Percentiles rank a stretch among this genome's conserved stretches.
These are phyloP conservation scores for Hoplias malabaricus DNA, from an alignment of 2,113 vertebrate genomes.

Conservation along the genomic window DNA sequence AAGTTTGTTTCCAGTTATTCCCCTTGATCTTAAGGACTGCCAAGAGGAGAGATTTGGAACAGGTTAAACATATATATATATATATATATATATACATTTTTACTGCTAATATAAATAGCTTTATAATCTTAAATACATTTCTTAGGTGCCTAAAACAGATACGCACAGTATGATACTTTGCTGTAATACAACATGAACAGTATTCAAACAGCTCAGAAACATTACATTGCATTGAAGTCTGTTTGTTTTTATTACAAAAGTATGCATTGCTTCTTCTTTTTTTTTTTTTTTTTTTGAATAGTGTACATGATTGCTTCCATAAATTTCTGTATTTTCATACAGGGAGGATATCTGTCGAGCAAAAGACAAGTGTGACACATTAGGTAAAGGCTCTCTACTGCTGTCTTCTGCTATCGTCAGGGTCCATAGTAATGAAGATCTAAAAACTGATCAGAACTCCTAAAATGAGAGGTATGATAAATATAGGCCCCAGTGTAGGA, in stretches of 20 bases:
- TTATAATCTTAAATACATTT: too few relatives aligned
- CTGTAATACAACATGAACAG: background rate
- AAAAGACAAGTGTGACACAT: conserved; percentile 94
- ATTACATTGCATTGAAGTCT: background rate
- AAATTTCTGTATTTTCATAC: conserved; percentile 54
- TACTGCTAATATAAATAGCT: too few relatives aligned
- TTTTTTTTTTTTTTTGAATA: background rate
- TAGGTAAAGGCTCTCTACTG: conserved; percentile 79
- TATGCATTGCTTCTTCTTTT: background rate
- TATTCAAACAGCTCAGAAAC: background rate
- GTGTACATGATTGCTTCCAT: background rate
- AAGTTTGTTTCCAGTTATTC: too few relatives aligned
- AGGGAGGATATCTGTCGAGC: conserved; percentile 98
- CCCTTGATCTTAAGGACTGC: too few relatives aligned
- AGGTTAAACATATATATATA: too few relatives aligned
- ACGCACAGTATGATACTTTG: background rate
- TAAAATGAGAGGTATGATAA: background rate
- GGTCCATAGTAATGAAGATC: background rate
- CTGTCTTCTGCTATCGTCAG: background rate
- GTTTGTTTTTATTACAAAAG: background rate
- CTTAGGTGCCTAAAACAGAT: too few relatives aligned
- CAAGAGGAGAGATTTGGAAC: too few relatives aligned
- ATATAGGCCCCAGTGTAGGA: background rate
- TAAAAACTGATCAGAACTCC: background rate
- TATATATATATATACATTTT: too few relatives aligned